Evolutionary conservation across 2,888 invertebrate species (phyloP).

Genomic region (Tetrapedia diversipes): DNA sequence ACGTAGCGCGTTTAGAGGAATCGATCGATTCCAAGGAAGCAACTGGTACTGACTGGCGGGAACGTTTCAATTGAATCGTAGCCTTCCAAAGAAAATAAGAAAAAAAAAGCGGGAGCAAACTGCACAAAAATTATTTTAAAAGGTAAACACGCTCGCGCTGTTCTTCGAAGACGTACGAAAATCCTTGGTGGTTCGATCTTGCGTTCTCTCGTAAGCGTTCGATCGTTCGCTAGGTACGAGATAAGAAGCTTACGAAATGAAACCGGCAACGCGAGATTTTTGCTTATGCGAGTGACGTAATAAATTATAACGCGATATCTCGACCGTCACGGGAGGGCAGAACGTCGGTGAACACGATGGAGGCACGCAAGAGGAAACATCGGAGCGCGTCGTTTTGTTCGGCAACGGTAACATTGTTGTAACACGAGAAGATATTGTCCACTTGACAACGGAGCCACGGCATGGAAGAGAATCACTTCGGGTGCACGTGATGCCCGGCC

Average conservation of each 20-base stretch:
- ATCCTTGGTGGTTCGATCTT: neutral
- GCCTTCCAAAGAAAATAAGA: too few species aligned
- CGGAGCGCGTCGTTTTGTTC: constrained; percentile 69
- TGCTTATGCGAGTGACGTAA: constrained; percentile 33
- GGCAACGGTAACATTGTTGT: constrained; percentile 73
- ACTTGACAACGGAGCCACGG: constrained; percentile 71
- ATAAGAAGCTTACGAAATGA: neutral
- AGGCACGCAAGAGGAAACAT: constrained; percentile 56
- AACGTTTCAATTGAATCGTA: neutral
- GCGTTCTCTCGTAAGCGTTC: neutral
- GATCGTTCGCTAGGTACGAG: neutral
- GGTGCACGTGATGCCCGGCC: constrained; percentile 68
- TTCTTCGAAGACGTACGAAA: too few species aligned
- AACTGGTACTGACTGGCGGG: too few species aligned
- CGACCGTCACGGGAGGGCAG: constrained; percentile 7
- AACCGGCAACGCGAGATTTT: neutral
- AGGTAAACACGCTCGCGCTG: too few species aligned
- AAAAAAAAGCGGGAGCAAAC: neutral
- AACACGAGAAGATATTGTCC: constrained; percentile 77
- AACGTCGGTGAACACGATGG: constrained; percentile 32
- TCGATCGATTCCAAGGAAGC: constrained; percentile 4
- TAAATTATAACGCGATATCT: constrained; percentile 58
- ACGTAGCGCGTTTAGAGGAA: neutral
- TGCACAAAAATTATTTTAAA: too few species aligned
- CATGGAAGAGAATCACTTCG: constrained; percentile 69